Percentiles rank a stretch among this genome's conserved stretches.
phyloP scores from a whole-genome alignment of 2,113 vertebrate species.

The Aegithalos caudatus region DNA sequence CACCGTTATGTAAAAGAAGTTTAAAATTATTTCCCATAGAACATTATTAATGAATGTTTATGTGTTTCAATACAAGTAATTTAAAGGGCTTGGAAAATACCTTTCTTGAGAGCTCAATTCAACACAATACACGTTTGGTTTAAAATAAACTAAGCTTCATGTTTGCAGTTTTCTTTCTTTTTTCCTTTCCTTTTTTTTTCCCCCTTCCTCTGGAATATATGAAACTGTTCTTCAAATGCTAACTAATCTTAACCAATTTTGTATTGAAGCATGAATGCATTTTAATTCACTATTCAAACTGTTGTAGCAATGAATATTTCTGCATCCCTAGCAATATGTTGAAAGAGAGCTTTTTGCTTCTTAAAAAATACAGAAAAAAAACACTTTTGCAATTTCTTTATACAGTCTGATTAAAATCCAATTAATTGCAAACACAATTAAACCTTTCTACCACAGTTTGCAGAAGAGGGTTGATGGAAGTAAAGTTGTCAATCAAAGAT shows the following conservation, averaged over 20 bases:
- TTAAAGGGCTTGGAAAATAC: conserved; percentile 56
- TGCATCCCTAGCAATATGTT: conserved; percentile 36
- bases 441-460: conserved; percentile 27
- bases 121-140: background rate
- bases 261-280: conserved; percentile 56
- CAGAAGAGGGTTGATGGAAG: background rate
- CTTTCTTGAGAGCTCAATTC: conserved; percentile 61
- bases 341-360: background rate
- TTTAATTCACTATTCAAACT: conserved; percentile 64
- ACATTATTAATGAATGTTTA: conserved; percentile 71
- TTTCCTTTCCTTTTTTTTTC: background rate
- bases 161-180: background rate
- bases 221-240: conserved; percentile 63
- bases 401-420: conserved; percentile 57
- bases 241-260: conserved; percentile 69
- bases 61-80: conserved; percentile 50
- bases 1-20: conserved; percentile 33
- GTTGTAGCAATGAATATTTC: conserved; percentile 50
- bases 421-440: conserved; percentile 68
- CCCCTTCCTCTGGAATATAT: background rate
- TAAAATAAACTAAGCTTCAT: conserved; percentile 52
- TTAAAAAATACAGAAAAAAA: background rate
- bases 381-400: conserved; percentile 37
- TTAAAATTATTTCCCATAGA: conserved; percentile 62
- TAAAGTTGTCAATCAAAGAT: conserved; percentile 33